Percentiles rank a stretch among this genome's conserved stretches.
These are phyloP conservation scores for Ceyx margarethae DNA, from an alignment of 2,113 vertebrate species.

Conservation along the genomic window DNA sequence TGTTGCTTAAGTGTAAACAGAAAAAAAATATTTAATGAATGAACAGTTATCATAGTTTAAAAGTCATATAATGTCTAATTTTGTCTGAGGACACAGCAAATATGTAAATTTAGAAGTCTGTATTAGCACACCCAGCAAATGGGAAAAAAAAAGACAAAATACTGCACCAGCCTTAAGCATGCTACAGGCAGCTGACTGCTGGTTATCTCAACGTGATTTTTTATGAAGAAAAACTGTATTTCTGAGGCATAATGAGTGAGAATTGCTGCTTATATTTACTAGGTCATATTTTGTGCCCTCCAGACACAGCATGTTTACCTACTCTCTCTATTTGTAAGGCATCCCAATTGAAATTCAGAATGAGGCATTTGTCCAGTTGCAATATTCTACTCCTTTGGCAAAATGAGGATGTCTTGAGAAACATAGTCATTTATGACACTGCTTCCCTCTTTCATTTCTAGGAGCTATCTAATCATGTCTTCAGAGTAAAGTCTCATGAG, in stretches of 20 bases:
- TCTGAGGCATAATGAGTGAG: background rate
- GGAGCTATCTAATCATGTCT: background rate
- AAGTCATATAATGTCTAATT: background rate
- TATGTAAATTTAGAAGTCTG: background rate
- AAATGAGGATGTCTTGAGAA: slow-evolving; percentile 5
- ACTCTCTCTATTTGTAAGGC: background rate
- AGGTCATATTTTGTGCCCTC: background rate
- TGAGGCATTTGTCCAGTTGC: background rate
- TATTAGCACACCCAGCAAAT: background rate
- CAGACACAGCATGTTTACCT: background rate
- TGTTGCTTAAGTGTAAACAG: background rate
- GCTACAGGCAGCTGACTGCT: background rate
- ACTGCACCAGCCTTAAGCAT: background rate
- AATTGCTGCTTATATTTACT: slow-evolving; percentile 2
- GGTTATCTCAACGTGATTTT: slow-evolving; percentile 11
- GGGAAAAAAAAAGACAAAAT: background rate
- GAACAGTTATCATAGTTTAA: background rate
- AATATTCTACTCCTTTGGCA: background rate
- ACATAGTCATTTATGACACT: background rate
- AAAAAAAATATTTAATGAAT: background rate
- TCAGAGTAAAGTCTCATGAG: background rate
- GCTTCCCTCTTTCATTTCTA: background rate
- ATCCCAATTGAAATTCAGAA: background rate
- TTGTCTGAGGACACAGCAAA: background rate
- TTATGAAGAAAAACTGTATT: background rate